Percentiles rank a stretch among this genome's conserved stretches.
phyloP scores from a whole-genome alignment of 2,888 invertebrate genomes.

The Parascotia fuliginaria region DNA sequence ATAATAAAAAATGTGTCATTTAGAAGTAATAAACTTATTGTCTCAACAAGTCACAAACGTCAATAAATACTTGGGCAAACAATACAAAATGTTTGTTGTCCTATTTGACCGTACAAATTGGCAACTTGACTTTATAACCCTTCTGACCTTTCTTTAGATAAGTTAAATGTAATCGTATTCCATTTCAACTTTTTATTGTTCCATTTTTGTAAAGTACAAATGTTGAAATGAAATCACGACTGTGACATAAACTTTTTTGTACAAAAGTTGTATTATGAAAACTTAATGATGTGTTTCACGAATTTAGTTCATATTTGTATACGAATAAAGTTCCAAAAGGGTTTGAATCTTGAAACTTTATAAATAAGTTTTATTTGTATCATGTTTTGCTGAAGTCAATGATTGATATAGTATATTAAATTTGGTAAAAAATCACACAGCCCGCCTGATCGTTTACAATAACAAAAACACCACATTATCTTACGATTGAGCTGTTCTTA shows the following conservation, averaged over 20 bases:
- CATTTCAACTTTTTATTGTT: slow-evolving; percentile 41
- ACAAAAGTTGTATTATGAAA: background rate
- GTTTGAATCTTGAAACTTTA: no score
- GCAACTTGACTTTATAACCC: slow-evolving; percentile 26
- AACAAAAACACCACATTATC: no score
- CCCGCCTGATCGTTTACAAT: no score
- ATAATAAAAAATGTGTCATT: no score
- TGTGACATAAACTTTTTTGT: background rate
- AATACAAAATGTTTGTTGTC: slow-evolving; percentile 14
- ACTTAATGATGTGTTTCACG: background rate
- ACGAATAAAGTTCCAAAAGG: no score
- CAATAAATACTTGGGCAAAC: slow-evolving; percentile 10
- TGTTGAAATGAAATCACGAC: slow-evolving; percentile 10
- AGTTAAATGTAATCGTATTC: slow-evolving; percentile 33
- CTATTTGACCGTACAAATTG: slow-evolving; percentile 3
- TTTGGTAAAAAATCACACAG: no score
- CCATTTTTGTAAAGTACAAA: slow-evolving; percentile 24
- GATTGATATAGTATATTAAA: no score
- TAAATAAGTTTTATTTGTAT: no score
- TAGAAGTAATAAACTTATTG: no score
- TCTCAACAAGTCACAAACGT: slow-evolving; percentile 18
- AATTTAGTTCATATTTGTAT: no score
- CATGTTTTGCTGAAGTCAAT: no score
- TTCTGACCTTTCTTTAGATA: slow-evolving; percentile 27
- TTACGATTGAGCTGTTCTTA: no score